phyloP scores from a whole-genome alignment of 2,797 vertebrate genomes.

The Melanotaenia pygmaea region DNA sequence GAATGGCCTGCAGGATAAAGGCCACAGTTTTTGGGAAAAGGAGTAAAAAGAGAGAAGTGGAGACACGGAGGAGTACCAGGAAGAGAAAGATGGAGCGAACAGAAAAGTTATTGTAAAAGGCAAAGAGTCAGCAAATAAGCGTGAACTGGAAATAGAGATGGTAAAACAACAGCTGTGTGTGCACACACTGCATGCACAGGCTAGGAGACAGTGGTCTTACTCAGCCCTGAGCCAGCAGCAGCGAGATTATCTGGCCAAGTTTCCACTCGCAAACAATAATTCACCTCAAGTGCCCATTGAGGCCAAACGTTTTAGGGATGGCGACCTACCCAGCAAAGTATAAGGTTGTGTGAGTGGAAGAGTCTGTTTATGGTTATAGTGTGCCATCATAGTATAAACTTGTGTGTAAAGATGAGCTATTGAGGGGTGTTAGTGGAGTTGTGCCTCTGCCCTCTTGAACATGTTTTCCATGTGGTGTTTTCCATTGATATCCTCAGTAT shows the following conservation, averaged over 20 bases:
- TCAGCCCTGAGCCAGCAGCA: conserved; percentile 80
- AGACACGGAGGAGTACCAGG: conserved; percentile 35
- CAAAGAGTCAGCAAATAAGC: conserved; percentile 67
- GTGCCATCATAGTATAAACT: conserved; percentile 40
- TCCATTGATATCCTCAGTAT: conserved; percentile 76
- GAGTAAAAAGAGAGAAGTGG: conserved; percentile 33
- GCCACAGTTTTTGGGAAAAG: conserved; percentile 73
- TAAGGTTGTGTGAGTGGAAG: conserved; percentile 48
- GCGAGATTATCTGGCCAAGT: conserved; percentile 81
- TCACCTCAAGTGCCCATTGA: conserved; percentile 82
- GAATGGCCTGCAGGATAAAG: conserved; percentile 74
- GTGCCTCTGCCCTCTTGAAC: conserved; percentile 43
- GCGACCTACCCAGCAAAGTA: conserved; percentile 65
- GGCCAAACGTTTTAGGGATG: conserved; percentile 61
- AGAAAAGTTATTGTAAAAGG: conserved; percentile 60
- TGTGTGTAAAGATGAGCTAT: conserved; percentile 34
- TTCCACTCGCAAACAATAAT: conserved; percentile 87
- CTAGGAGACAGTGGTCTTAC: conserved; percentile 79
- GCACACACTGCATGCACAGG: conserved; percentile 20
- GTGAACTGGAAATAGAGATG: conserved; percentile 65
- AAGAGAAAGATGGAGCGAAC: conserved; percentile 38
- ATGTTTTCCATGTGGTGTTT: conserved; percentile 76
- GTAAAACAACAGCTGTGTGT: conserved; percentile 64
- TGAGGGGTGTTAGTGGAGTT: conserved; percentile 37
- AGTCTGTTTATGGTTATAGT: conserved; percentile 51